Conservation (phyloP, 2,113 vertebrate species). For the Ophthalmolycus amberensis region DNA sequence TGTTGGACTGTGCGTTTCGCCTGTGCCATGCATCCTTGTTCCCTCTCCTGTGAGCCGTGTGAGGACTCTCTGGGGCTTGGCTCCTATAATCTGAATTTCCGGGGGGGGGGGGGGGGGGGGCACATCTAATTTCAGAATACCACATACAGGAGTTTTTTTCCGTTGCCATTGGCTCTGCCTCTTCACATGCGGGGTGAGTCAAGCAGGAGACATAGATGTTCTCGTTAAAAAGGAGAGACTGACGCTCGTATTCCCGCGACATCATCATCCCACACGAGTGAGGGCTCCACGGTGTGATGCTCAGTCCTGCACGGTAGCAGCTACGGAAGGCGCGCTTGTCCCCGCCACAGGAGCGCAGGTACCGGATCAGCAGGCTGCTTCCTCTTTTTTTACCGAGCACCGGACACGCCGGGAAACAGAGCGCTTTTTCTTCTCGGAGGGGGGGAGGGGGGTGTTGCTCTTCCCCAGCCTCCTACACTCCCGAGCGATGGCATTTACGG, state of each 20-base stretch:
- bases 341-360: constrained; percentile 43
- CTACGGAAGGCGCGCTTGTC: constrained; percentile 19
- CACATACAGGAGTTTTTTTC: too few relatives aligned
- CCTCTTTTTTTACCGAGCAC: constrained; percentile 36
- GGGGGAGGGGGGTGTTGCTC: constrained; percentile 21
- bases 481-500: constrained; percentile 73
- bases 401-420: constrained; percentile 45
- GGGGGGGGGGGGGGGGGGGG: too few relatives aligned
- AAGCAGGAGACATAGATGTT: constrained; percentile 51
- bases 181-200: constrained; percentile 49
- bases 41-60: neutral
- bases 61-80: neutral
- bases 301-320: constrained; percentile 68
- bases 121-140: neutral
- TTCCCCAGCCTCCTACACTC: constrained; percentile 33
- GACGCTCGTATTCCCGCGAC: constrained; percentile 78
- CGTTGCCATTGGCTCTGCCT: constrained; percentile 31
- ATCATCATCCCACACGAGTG: constrained; percentile 72
- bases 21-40: constrained; percentile 7
- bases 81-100: neutral
- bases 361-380: constrained; percentile 23
- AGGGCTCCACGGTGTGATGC: constrained; percentile 62
- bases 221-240: constrained; percentile 66
- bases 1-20: constrained; percentile 36
- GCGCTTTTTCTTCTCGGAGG: constrained; percentile 30